A percentile compares a stretch with the other conserved stretches of the same genome.
phyloP scores from a whole-genome alignment of 2,113 vertebrate species.

The Ceratotherium simum region DNA sequence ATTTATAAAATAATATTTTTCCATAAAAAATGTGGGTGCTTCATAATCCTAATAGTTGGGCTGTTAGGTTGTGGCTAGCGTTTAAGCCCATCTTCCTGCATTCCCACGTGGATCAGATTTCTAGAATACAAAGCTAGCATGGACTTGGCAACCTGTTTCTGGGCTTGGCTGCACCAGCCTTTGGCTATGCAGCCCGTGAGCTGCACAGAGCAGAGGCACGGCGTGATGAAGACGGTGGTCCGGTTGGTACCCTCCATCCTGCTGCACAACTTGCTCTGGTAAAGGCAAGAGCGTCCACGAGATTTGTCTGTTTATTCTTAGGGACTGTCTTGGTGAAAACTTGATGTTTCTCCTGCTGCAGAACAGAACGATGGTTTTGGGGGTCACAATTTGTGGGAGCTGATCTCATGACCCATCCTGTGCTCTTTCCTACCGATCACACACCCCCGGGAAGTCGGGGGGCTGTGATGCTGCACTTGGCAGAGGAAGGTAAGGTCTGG shows the following conservation, averaged over 20 bases:
- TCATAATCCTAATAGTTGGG: neutral
- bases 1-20: neutral
- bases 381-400: neutral
- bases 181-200: neutral
- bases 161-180: neutral
- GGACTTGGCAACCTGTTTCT: neutral
- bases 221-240: rapidly evolving
- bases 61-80: neutral
- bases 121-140: neutral
- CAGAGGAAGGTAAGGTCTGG: neutral
- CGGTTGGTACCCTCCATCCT: neutral
- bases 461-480: neutral
- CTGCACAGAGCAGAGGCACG: neutral
- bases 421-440: neutral
- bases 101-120: neutral
- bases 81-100: neutral
- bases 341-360: neutral
- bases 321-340: neutral
- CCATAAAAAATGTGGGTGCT: neutral
- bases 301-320: neutral
- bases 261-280: too few relatives aligned
- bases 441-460: rapidly evolving
- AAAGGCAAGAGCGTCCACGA: neutral
- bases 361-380: neutral
- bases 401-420: too few relatives aligned